A percentile compares a stretch with the other conserved stretches of the same genome.
Conservation (phyloP, 2,888 invertebrate genomes). For the Dinocampus coccinellae region DNA sequence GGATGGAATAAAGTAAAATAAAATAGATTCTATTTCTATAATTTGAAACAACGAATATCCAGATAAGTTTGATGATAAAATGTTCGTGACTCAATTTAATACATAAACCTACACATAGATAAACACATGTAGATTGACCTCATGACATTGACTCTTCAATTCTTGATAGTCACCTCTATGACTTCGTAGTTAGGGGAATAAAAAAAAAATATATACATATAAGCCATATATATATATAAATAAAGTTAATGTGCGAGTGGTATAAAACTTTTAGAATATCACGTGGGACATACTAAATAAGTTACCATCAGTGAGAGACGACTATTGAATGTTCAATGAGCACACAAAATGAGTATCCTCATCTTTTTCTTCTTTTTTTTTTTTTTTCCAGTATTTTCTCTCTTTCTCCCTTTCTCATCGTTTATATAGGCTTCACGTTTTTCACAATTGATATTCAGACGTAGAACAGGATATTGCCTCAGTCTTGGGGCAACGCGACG, state of each 20-base stretch:
- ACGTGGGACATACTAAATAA: conserved; percentile 37
- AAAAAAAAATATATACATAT: conserved; percentile 7
- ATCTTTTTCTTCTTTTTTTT: conserved; percentile 19
- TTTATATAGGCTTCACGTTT: conserved; percentile 9
- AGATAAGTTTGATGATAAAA: background rate
- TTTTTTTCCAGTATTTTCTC: conserved; percentile 18
- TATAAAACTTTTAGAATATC: conserved; percentile 18
- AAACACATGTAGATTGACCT: conserved; percentile 8
- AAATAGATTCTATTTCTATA: background rate
- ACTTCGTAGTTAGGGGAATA: conserved; percentile 1
- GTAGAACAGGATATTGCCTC: conserved; percentile 59
- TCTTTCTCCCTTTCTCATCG: conserved; percentile 10
- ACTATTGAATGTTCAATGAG: conserved; percentile 56
- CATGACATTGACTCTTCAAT: conserved; percentile 2
- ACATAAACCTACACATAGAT: background rate
- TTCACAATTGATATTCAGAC: conserved; percentile 57
- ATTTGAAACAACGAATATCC: background rate
- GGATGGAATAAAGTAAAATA: background rate
- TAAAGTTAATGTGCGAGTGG: background rate
- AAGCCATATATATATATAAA: background rate
- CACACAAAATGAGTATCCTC: conserved; percentile 42
- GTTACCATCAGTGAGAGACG: conserved; percentile 39
- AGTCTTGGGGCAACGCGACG: conserved; percentile 38
- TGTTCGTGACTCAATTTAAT: background rate
- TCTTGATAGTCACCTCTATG: conserved; percentile 15